Evolutionary conservation across 2,888 invertebrate species (phyloP).

Genomic region (Ditylenchus weischeri): DNA sequence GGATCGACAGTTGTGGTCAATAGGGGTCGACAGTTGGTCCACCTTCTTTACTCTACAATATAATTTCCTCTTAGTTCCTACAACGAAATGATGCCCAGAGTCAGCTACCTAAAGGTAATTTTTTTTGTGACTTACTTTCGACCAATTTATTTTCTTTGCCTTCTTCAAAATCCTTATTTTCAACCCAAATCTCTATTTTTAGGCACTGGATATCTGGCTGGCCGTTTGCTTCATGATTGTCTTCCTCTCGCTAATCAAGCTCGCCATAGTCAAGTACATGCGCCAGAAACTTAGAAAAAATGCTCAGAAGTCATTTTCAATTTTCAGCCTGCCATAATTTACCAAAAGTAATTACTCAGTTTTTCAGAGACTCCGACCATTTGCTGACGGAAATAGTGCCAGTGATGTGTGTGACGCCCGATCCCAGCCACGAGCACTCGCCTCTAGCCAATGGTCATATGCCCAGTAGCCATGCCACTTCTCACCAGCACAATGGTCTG

Average conservation of each 20-base stretch:
- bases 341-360: too few relatives aligned
- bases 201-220: conserved; percentile 43
- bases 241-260: conserved; percentile 55
- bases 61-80: conserved; percentile 56
- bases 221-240: conserved; percentile 58
- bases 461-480: not conserved
- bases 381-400: conserved; percentile 1
- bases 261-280: conserved; percentile 57
- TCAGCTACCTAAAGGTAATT: conserved; percentile 52
- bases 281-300: conserved; percentile 40
- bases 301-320: not conserved
- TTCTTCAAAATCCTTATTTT: not conserved
- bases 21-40: too few relatives aligned
- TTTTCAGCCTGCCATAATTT: not conserved
- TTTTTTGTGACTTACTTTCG: not conserved
- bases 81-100: conserved; percentile 58
- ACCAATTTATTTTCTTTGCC: not conserved
- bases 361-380: not conserved
- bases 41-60: too few relatives aligned
- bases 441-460: not conserved
- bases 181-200: not conserved
- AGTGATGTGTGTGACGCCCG: conserved; percentile 4
- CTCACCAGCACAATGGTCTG: not conserved
- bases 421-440: not conserved
- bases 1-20: too few relatives aligned